Evolutionary conservation across 2,797 vertebrate species (phyloP).

Genomic region (Potorous gilbertii): DNA sequence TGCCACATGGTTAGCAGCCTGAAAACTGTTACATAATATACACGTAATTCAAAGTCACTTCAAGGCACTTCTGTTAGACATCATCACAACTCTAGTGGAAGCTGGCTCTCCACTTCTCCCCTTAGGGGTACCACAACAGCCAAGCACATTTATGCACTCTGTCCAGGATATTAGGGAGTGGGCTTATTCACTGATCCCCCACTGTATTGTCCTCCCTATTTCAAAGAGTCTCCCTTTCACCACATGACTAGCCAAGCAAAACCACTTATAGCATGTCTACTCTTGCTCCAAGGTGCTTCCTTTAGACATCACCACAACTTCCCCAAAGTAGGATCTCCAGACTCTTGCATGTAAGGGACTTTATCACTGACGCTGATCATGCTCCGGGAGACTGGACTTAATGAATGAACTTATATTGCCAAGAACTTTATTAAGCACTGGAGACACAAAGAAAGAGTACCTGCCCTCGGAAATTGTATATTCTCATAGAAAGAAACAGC

Average conservation of each 20-base stretch:
- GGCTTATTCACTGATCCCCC: neutral
- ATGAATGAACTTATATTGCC: neutral
- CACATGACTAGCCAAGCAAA: neutral
- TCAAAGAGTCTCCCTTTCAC: neutral
- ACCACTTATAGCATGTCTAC: neutral
- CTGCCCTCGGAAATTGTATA: neutral
- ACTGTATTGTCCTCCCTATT: neutral
- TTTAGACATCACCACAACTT: neutral
- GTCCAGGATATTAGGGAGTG: neutral
- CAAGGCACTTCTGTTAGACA: neutral
- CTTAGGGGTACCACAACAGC: neutral
- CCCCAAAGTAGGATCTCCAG: neutral
- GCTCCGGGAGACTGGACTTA: neutral
- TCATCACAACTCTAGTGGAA: neutral
- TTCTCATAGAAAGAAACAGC: neutral
- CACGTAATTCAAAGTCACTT: neutral
- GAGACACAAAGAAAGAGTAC: neutral
- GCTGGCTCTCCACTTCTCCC: neutral
- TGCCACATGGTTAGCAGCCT: neutral
- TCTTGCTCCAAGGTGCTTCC: neutral
- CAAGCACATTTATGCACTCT: neutral
- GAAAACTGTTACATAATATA: neutral
- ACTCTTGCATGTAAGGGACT: neutral
- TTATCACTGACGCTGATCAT: neutral
- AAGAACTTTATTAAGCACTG: neutral